Base-by-base conservation (phyloP, 2,797 vertebrate species). In the Bryconaethiops microstoma region DNA sequence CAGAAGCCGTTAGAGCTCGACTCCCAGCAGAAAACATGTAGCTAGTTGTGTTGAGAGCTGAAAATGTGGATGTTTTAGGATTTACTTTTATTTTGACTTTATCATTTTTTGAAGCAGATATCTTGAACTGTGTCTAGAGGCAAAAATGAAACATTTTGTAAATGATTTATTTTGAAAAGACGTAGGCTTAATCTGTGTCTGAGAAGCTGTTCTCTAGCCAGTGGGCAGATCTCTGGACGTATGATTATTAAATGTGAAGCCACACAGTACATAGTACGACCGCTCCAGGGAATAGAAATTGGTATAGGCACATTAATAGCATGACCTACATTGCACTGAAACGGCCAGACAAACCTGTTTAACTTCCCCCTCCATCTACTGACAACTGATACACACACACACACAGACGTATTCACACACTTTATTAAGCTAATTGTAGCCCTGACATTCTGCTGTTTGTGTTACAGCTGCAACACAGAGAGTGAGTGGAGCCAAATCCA, bases 401-500 rank as follows among this genome's bases (percentile, higher is more conserved):
- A 68, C 17, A 52, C 10, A 12, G 42, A 48, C 60, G 67, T 42
- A 59, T 57, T 40, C 39, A 2, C n/a, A 29, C 17, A 14, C 45
- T 25, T 16, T 76, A 52, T 54, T 60, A 45, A 54, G 19, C 50
- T 77, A 17, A 55, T 62, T 80, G 60, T 59, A 40, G 35, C 48
- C 42, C 16, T 76, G 21, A 0, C 10, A 13, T 64, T 35, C 1
- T 64, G 0, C 2, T 45, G 6, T 72, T 19, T 77, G 39, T 42
- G 65, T 73, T 71, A 4, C 79, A 99, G 98, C 91, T 99, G 97
- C 87, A 99, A 98, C 92, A 98, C 97, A 2, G 98, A 99, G 89
- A 99, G 94, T 13, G 98, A 99, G 78, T 99, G 97, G 97, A 92
- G 96, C 92, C 98, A 99, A 89, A 99, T 98, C 85, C 97, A 99